phyloP scores from a whole-genome alignment of 2,113 vertebrate species.

The Syngnathus typhle region DNA sequence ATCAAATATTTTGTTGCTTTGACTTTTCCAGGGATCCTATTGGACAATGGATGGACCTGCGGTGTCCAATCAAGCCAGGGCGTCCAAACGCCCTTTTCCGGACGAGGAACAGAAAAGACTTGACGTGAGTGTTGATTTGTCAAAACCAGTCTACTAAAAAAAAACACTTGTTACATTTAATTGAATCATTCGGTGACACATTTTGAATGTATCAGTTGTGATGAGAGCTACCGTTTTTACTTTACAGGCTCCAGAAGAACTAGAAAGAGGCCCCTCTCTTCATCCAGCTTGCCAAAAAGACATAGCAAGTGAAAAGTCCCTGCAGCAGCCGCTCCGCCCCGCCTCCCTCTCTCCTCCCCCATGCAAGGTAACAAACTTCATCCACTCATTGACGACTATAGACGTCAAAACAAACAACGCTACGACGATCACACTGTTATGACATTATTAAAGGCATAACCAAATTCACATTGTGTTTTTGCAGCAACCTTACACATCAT shows the following conservation, averaged over 20 bases:
- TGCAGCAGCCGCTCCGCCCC: constrained; percentile 29
- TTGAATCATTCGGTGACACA: neutral
- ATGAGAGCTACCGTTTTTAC: neutral
- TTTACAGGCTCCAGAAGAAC: constrained; percentile 31
- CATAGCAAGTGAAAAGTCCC: constrained; percentile 14
- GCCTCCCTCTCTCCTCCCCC: constrained; percentile 69
- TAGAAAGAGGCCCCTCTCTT: constrained; percentile 31
- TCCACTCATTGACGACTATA: neutral
- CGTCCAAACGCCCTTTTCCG: constrained; percentile 81
- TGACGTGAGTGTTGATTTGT: constrained; percentile 24
- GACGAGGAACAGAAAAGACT: constrained; percentile 74
- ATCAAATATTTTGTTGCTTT: neutral
- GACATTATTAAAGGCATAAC: neutral
- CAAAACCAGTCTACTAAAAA: neutral
- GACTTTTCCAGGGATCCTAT: constrained; percentile 81
- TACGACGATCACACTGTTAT: neutral
- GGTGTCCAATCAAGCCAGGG: constrained; percentile 64
- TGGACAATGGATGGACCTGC: constrained; percentile 93
- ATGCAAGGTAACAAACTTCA: constrained; percentile 58
- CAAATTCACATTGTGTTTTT: constrained; percentile 4
- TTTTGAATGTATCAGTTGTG: neutral
- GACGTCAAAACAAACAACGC: neutral
- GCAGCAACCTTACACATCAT: constrained; percentile 18
- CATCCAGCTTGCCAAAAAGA: constrained; percentile 30
- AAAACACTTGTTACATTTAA: neutral